Base-by-base conservation (phyloP, 2,888 invertebrate species). In the Argyresthia albistria region DNA sequence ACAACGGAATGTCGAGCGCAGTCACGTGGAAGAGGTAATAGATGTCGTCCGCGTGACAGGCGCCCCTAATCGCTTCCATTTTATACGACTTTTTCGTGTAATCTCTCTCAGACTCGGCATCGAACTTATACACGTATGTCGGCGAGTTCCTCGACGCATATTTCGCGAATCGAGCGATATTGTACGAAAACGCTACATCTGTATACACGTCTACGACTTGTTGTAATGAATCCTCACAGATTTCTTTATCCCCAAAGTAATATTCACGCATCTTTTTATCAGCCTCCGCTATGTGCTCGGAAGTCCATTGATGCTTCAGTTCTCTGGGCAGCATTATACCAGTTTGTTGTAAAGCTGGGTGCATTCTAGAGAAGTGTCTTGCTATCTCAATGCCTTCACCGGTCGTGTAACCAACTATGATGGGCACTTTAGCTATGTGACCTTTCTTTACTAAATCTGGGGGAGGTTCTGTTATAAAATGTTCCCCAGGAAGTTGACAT, bases 351-450 rank as follows among this genome's bases (percentile, higher is more conserved):
- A 81, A 58, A 55, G 69, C 67, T 10, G 61, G 58, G 10, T 67
- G 46, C 39, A 70, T 65, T 35, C 62, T 35, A 12, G 69, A 57
- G 16, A 80, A 63, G 56, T 74, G 72, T 61, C 76, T 70, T 36
- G 73, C 73, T 58, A 82, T 68, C 70, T 87, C 82, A 48, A 87
- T 80, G 9, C 88, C 88, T 57, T 88, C 88, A 0, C 75, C 80
- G 1, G 83, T 82, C 8, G 77, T 82, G 57, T 76, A 83, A 36
- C 88, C 88, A 43, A 83, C 57, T 55, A 88, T 78, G 49, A 84
- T 53, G 12, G 88, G 83, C 1, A 87, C 73, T 54, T 78, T 70
- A 8, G 73, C 69, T 51, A 76, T 61, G 16, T 59, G 57, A 4
- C 80, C 82, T 52, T 59, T 68, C 57, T 57, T 71, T 11, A 84